Conservation (phyloP, 2,888 invertebrate species). For the Phrixothrix hirtus region DNA sequence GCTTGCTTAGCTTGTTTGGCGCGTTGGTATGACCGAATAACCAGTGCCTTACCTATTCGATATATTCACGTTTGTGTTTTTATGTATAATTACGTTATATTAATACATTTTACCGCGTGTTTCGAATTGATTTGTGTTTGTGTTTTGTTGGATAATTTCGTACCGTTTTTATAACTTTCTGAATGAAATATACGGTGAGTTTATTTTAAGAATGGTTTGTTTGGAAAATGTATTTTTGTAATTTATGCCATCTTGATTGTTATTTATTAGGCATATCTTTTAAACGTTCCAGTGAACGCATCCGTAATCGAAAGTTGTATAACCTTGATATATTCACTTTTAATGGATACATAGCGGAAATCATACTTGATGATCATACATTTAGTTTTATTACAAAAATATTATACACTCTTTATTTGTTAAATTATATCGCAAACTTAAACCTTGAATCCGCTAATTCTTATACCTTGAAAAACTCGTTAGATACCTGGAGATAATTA, state of each 20-base stretch:
- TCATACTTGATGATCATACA: not conserved
- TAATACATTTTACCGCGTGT: slow-evolving; percentile 24
- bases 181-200: slow-evolving; percentile 24
- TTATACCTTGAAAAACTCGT: slow-evolving; percentile 12
- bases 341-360: not conserved
- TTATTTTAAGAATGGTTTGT: not conserved
- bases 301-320: slow-evolving; percentile 1
- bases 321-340: not conserved
- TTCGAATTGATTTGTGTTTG: slow-evolving; percentile 19
- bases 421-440: slow-evolving; percentile 1
- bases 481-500: not conserved
- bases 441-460: slow-evolving; percentile 11
- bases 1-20: slow-evolving; percentile 46
- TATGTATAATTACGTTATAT: slow-evolving; percentile 27
- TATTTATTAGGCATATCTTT: not conserved
- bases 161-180: slow-evolving; percentile 4
- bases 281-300: slow-evolving; percentile 5
- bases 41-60: slow-evolving; percentile 43
- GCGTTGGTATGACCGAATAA: slow-evolving; percentile 43
- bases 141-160: slow-evolving; percentile 12
- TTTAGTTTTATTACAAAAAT: not conserved
- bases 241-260: not conserved
- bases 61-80: slow-evolving; percentile 40
- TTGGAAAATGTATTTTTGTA: too few relatives aligned
- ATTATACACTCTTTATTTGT: not conserved